These are phyloP conservation scores for Phthorimaea operculella DNA, from an alignment of 1,140 invertebrate species.

Conservation along the genomic window DNA sequence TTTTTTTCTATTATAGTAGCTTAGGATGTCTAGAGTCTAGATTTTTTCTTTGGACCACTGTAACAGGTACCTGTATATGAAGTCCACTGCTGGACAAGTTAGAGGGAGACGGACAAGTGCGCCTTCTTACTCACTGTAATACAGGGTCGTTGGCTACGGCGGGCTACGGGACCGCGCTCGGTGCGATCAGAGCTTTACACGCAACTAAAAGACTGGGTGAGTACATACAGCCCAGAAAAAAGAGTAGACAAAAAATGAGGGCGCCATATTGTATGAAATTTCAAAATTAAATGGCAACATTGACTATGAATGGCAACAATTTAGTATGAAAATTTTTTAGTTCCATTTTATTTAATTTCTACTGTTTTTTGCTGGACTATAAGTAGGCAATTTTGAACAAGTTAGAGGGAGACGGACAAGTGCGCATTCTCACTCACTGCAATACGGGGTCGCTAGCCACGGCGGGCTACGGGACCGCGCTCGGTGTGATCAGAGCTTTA, in stretches of 20 bases:
- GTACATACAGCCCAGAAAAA: no score
- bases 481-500: conserved; percentile 92
- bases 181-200: conserved; percentile 88
- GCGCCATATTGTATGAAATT: no score
- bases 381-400: conserved; percentile 77
- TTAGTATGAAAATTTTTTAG: no score
- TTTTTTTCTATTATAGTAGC: no score
- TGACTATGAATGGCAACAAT: no score
- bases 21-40: no score
- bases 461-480: conserved; percentile 95
- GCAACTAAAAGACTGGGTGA: conserved; percentile 78
- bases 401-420: conserved; percentile 66
- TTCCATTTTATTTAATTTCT: no score
- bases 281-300: no score
- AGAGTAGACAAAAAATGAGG: no score
- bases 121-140: conserved; percentile 96
- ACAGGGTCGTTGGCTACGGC: conserved; percentile 98
- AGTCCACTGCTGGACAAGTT: conserved; percentile 74
- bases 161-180: conserved; percentile 98
- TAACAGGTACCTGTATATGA: no score
- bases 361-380: no score
- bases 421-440: conserved; percentile 93
- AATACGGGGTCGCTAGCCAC: conserved; percentile 98
- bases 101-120: conserved; percentile 70
- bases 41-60: no score